Evolutionary conservation across 2,797 vertebrate species (phyloP), one percentile per base, ranked within the genome.

Genomic region (Martes flavigula): DNA sequence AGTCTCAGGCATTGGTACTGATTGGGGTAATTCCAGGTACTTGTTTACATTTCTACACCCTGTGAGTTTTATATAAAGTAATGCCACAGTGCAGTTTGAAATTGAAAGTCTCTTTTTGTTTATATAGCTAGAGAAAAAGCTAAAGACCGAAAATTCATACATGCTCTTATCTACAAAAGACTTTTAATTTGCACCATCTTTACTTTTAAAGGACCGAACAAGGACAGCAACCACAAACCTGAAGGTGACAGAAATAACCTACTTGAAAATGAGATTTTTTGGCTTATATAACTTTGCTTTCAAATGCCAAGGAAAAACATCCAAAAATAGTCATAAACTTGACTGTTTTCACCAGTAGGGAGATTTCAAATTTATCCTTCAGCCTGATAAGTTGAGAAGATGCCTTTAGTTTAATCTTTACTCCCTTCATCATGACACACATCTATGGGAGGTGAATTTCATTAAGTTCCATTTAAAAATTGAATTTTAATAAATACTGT

Each of bases 1-100:
- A 14, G 96, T 99, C 97, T 99, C 99, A 11, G 99, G 99, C 96
- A 98, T 99, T 96, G 99, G 99, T 98, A 98, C 99, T 0, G 99
- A 99, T 95, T 99, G 99, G 99, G 99, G 99, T 78, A 99, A 99
- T 98, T 99, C 99, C 98, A 99, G 99, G 99, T 99, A 99, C 97
- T 87, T 25, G 86, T 87, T 89, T 92, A 58, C 90, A 23, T 95
- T 91, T 93, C 75, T 38, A 66, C 23, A 56, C 84, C 30, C 75
- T 60, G 1, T 30, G 92, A 60, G 27, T 87, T 11, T 84, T 56
- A 10, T 2, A 48, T 83, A 96, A 86, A 83, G 51, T 91, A 90
- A 54, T 86, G 72, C 2, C 38, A 46, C 38, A 84, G 77, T 25
- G 27, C 38, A 68, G 35, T 81, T 96, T 97, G 66, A 96, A 87